These are phyloP conservation scores for Bombus affinis DNA, from an alignment of 1,140 invertebrate genomes.

Conservation along the genomic window DNA sequence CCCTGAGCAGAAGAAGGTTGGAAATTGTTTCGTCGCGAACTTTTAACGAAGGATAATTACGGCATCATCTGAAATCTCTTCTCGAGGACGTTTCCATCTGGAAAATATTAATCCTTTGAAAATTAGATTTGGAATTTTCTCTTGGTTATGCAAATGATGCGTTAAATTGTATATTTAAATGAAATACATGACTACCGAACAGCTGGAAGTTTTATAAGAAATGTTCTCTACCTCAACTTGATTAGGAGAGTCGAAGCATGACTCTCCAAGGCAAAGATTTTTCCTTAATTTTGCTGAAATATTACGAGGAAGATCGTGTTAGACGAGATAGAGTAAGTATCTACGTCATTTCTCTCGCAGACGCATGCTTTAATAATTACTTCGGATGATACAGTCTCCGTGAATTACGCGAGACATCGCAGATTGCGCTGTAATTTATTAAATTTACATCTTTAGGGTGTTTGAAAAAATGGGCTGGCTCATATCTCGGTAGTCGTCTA, in stretches of 20 bases:
- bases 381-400: background rate
- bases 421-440: background rate
- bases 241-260: background rate
- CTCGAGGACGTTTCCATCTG: background rate
- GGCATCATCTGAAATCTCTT: too few relatives aligned
- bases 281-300: background rate
- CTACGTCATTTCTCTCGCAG: background rate
- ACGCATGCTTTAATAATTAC: background rate
- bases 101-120: conserved; percentile 20
- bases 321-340: background rate
- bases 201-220: background rate
- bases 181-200: background rate
- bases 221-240: background rate
- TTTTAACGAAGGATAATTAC: conserved; percentile 45
- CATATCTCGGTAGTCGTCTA: background rate
- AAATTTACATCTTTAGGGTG: background rate
- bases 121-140: background rate
- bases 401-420: background rate
- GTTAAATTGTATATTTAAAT: background rate
- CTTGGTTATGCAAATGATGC: background rate
- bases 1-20: background rate
- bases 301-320: background rate
- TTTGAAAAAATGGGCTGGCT: too few relatives aligned
- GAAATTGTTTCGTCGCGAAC: conserved; percentile 30
- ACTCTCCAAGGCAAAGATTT: background rate